A percentile compares a stretch with the other conserved stretches of the same genome.
phyloP scores from a whole-genome alignment of 2,888 invertebrate genomes.

The Lordiphosa andalusiaca region DNA sequence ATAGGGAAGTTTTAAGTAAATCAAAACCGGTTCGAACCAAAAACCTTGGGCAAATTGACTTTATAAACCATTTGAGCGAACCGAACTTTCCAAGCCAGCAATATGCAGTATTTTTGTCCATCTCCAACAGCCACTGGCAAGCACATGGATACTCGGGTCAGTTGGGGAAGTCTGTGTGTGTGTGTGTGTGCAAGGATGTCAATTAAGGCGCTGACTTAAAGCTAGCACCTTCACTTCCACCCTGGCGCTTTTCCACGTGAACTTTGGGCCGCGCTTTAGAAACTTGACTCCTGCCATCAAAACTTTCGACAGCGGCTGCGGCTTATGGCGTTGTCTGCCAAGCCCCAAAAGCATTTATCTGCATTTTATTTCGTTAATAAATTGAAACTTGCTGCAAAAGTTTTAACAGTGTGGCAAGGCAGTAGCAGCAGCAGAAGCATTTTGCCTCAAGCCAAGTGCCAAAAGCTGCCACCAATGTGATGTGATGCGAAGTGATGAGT shows the following conservation, averaged over 20 bases:
- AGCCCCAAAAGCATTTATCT: slow-evolving; percentile 54
- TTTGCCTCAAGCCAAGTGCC: slow-evolving; percentile 20
- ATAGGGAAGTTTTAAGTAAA: too few species aligned
- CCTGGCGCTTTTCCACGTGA: slow-evolving; percentile 22
- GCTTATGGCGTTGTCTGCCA: slow-evolving; percentile 47
- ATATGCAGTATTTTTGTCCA: too few species aligned
- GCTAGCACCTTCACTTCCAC: slow-evolving; percentile 28
- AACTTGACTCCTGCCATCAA: slow-evolving; percentile 59
- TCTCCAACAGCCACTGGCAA: too few species aligned
- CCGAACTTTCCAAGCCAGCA: too few species aligned
- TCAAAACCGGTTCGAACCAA: too few species aligned
- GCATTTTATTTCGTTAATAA: slow-evolving; percentile 73
- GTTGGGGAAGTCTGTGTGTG: not conserved
- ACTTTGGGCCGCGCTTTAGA: slow-evolving; percentile 29
- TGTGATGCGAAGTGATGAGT: slow-evolving; percentile 6
- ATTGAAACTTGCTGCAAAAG: slow-evolving; percentile 63
- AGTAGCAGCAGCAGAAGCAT: slow-evolving; percentile 4
- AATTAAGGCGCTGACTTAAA: slow-evolving; percentile 43
- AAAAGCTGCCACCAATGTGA: slow-evolving; percentile 42
- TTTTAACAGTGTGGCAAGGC: slow-evolving; percentile 33
- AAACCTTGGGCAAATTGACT: too few species aligned
- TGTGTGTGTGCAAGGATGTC: slow-evolving; percentile 27
- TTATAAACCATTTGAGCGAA: too few species aligned
- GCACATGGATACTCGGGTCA: too few species aligned
- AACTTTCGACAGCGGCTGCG: slow-evolving; percentile 53